These are phyloP conservation scores for Leptobrachium leishanense DNA, from an alignment of 2,113 vertebrate species.

Conservation along the genomic window DNA sequence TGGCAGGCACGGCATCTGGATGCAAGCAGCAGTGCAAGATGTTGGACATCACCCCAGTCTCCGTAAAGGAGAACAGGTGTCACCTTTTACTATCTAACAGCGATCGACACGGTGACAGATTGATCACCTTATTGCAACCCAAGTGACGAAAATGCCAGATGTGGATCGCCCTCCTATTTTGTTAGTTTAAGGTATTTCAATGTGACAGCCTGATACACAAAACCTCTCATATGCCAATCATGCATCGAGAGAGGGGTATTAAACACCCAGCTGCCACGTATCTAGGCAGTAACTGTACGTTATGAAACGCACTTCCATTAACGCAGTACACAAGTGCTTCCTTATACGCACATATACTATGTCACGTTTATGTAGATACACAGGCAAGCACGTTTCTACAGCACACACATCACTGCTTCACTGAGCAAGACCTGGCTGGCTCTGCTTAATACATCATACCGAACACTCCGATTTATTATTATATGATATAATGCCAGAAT, in stretches of 20 bases:
- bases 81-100: neutral
- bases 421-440: neutral
- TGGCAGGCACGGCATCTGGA: slow-evolving; percentile 1
- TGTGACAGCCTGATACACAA: neutral
- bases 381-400: neutral
- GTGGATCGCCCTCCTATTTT: neutral
- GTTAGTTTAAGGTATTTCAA: neutral
- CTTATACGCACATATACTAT: slow-evolving; percentile 3
- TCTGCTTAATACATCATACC: slow-evolving; percentile 19
- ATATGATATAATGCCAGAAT: slow-evolving; percentile 5
- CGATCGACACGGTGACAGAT: neutral
- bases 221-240: neutral
- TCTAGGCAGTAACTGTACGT: neutral
- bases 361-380: slow-evolving; percentile 15
- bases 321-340: slow-evolving; percentile 8
- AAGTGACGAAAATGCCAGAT: neutral
- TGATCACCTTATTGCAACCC: neutral
- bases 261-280: neutral
- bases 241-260: neutral
- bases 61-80: slow-evolving; percentile 1
- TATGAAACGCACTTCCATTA: slow-evolving; percentile 2
- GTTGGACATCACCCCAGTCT: neutral
- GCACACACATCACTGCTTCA: neutral
- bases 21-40: slow-evolving; percentile 7
- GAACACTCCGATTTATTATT: neutral